Base-by-base conservation (phyloP, 2,888 invertebrate genomes). In the Eugnorisma glareosa region DNA sequence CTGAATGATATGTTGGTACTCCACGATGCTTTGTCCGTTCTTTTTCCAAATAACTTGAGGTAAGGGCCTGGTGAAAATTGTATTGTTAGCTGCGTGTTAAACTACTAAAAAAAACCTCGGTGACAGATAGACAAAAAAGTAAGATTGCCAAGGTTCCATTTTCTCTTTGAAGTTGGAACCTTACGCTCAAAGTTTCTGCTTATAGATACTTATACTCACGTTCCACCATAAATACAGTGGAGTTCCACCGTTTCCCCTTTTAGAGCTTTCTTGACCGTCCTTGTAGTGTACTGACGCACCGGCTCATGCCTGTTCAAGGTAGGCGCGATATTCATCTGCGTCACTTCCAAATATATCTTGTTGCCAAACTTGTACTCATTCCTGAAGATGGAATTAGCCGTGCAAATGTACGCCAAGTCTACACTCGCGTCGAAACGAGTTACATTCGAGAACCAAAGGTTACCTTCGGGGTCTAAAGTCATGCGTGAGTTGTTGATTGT, bases 171-270 rank as follows among this genome's bases (percentile, higher is more conserved):
- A 48, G 8, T 48, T 48, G 21, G 21, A n/a, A n/a, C n/a, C 0
- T 54, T 54, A 13, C 11, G n/a, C 1, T 81, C 61, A 71, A 81
- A 67, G 77, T 51, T 48, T 51, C 24, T 51, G 8, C 48, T 48
- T 48, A 24, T 24, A 51, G 6, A 3, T 45, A 45, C 5, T 4
- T 54, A 82, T 88, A 98, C 98, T 98, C 95, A 98, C 98, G 99
- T 99, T 91, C 99, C 99, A 90, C 99, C 99, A 95, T 97, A 99
- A 90, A 99, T 99, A 94, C 99, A 99, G 94, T 98, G 99, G 67
- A 99, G 94, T 92, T 98, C 98, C 24, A 98, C 97, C 84, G 97
- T 98, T 93, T 98, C 98, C 63, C 99, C 99, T 84, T 98, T 97
- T 83, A 98, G 95, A 0, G 98, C 99, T 72, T 98, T 98, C 93